Evolutionary conservation across 2,113 vertebrate species (phyloP).

Genomic region (Catagonus wagneri): DNA sequence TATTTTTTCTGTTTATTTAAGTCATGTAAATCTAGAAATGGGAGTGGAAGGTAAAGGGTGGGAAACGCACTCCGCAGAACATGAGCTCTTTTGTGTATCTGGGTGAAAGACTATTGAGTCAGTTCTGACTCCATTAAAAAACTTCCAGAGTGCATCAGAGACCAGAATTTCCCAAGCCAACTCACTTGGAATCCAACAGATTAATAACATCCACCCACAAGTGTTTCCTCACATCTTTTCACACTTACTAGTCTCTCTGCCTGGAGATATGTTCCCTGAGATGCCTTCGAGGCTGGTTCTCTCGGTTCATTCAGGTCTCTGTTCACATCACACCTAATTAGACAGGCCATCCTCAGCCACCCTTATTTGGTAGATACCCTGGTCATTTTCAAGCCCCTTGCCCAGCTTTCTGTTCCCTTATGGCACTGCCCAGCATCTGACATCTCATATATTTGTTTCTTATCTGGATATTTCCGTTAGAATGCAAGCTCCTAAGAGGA

Average conservation of each 20-base stretch:
- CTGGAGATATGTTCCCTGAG: neutral
- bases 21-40: neutral
- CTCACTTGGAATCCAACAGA: neutral
- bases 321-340: neutral
- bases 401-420: neutral
- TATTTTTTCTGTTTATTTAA: neutral
- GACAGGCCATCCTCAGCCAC: neutral
- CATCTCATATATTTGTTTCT: neutral
- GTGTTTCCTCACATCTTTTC: neutral
- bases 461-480: neutral
- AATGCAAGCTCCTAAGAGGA: neutral
- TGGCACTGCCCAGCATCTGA: neutral
- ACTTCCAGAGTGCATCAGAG: neutral
- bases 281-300: neutral
- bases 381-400: neutral
- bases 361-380: neutral
- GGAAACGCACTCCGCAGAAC: neutral
- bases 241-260: neutral
- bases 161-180: slow-evolving; percentile 15
- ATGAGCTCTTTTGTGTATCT: neutral
- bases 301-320: neutral
- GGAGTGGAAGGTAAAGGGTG: neutral
- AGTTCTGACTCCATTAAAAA: neutral
- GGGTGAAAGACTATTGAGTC: neutral
- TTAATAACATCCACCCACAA: neutral